Percentiles rank a stretch among this genome's conserved stretches.
Evolutionary conservation across 2,888 invertebrate species (phyloP).

Genomic region (Mermis nigrescens): DNA sequence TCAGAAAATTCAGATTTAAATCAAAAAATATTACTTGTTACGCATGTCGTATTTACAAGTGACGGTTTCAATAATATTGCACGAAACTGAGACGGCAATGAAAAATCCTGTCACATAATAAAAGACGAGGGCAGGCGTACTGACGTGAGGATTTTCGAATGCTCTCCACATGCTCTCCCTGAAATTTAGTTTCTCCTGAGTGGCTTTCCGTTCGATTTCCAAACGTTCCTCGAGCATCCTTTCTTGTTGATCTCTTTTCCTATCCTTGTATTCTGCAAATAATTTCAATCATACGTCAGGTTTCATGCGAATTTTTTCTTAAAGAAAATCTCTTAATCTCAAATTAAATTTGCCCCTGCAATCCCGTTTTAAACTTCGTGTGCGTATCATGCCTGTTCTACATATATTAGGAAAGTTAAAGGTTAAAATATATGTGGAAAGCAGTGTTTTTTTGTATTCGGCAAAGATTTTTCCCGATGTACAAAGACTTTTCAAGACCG

Average conservation of each 20-base stretch:
- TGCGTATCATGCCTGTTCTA: too few species aligned
- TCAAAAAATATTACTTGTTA: constrained; percentile 46
- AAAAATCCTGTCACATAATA: constrained; percentile 99
- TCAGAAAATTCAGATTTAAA: too few species aligned
- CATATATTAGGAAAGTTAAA: too few species aligned
- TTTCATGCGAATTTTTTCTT: too few species aligned
- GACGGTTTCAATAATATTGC: constrained; percentile 93
- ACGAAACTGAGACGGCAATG: constrained; percentile 96
- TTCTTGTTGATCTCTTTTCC: constrained; percentile 95
- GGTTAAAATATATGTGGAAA: too few species aligned
- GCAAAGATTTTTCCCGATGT: too few species aligned
- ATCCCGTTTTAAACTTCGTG: too few species aligned
- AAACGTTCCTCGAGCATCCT: constrained; percentile 57
- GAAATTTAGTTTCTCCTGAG: background rate
- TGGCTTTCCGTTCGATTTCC: background rate
- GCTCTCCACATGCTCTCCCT: constrained; percentile 97
- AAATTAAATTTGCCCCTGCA: too few species aligned
- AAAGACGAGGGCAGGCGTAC: constrained; percentile 94
- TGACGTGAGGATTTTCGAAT: constrained; percentile 96
- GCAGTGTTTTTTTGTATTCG: too few species aligned
- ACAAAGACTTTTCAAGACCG: too few species aligned
- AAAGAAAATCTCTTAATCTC: too few species aligned
- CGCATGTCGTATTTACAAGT: constrained; percentile 57
- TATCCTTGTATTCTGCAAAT: constrained; percentile 92
- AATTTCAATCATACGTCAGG: too few species aligned